A percentile compares a stretch with the other conserved stretches of the same genome.
phyloP scores from a whole-genome alignment of 2,113 vertebrate species.

The Tyrannus savana region DNA sequence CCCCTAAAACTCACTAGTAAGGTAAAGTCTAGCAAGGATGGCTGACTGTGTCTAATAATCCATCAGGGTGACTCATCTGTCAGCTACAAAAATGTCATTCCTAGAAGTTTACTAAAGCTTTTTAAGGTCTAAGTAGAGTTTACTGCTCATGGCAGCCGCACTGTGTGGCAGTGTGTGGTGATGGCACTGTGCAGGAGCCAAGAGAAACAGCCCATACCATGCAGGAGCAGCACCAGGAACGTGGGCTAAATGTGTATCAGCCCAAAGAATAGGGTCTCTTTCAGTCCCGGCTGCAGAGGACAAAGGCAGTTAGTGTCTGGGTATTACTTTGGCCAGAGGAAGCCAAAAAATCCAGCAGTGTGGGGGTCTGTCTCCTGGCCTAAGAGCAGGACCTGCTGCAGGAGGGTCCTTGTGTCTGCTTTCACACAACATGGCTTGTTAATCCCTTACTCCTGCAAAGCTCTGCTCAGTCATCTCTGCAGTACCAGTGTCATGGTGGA shows the following conservation, averaged over 20 bases:
- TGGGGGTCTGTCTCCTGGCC: background rate
- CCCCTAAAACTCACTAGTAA: slow-evolving; percentile 44
- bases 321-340: background rate
- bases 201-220: background rate
- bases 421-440: background rate
- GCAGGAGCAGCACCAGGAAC: background rate
- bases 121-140: background rate
- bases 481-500: background rate
- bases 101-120: slow-evolving; percentile 38
- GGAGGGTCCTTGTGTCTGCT: background rate
- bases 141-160: background rate
- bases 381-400: background rate
- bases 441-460: background rate
- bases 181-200: background rate
- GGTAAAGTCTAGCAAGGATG: slow-evolving; percentile 12
- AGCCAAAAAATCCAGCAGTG: background rate
- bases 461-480: fast-evolving
- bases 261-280: background rate
- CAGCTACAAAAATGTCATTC: slow-evolving; percentile 39
- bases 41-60: slow-evolving; percentile 48
- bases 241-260: fast-evolving
- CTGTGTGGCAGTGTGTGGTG: background rate
- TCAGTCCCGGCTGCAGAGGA: too few relatives aligned
- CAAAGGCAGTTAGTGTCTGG: background rate
- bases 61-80: slow-evolving; percentile 41